Conservation (phyloP, 1,140 invertebrate species). For the Drosophila teissieri region DNA sequence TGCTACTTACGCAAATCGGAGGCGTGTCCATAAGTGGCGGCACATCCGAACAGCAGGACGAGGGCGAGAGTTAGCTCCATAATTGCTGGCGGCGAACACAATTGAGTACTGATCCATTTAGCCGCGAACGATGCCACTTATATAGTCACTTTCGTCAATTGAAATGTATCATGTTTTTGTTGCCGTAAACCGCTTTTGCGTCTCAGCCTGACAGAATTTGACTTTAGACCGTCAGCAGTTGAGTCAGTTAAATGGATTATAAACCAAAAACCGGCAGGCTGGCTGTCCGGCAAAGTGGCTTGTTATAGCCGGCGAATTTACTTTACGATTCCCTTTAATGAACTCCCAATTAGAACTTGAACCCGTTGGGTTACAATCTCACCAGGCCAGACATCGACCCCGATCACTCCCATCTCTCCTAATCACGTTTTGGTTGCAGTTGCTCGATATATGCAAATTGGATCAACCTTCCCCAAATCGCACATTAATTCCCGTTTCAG, state of each 20-base stretch:
- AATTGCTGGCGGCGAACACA: slow-evolving; percentile 19
- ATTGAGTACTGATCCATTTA: slow-evolving; percentile 46
- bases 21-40: slow-evolving; percentile 7
- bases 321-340: slow-evolving; percentile 72
- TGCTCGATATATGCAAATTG: slow-evolving; percentile 31
- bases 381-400: slow-evolving; percentile 33
- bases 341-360: slow-evolving; percentile 60
- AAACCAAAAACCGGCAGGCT: slow-evolving; percentile 34
- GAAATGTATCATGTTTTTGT: slow-evolving; percentile 23
- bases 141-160: slow-evolving; percentile 58
- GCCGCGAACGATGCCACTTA: slow-evolving; percentile 33
- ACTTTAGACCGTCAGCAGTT: slow-evolving; percentile 74
- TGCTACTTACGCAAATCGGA: slow-evolving; percentile 25
- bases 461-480: slow-evolving; percentile 23
- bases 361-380: slow-evolving; percentile 17
- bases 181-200: slow-evolving; percentile 44
- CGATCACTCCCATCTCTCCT: slow-evolving; percentile 16
- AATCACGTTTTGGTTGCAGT: slow-evolving; percentile 50
- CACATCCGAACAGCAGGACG: slow-evolving; percentile 29
- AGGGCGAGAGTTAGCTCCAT: slow-evolving; percentile 25
- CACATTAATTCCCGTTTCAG: slow-evolving; percentile 23
- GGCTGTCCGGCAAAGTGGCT: slow-evolving; percentile 23
- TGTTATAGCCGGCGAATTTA: slow-evolving; percentile 47
- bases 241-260: slow-evolving; percentile 38
- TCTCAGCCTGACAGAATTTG: slow-evolving; percentile 69